Evolutionary conservation across 2,797 vertebrate species (phyloP).

Genomic region (Anomalospiza imberbis): DNA sequence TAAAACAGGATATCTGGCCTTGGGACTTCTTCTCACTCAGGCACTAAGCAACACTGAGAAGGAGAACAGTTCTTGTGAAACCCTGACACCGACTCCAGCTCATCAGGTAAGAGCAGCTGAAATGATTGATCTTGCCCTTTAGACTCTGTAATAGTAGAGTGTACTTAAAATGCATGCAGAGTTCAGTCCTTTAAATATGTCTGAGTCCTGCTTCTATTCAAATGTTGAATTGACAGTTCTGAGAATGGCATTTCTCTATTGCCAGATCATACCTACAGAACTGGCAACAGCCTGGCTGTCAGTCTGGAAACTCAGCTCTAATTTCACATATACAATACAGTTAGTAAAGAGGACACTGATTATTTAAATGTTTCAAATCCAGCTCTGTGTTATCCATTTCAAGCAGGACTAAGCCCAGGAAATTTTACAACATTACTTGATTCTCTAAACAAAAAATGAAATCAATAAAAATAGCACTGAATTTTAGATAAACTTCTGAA

Average conservation of each 20-base stretch:
- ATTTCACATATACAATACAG: neutral
- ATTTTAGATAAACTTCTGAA: neutral
- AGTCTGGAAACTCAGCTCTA: conserved; percentile 6
- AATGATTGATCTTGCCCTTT: conserved; percentile 32
- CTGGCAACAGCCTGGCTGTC: neutral
- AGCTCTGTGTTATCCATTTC: neutral
- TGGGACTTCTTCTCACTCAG: neutral
- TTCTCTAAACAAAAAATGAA: neutral
- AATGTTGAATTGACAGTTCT: neutral
- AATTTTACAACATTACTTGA: neutral
- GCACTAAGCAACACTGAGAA: neutral
- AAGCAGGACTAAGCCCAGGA: neutral
- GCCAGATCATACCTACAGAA: neutral
- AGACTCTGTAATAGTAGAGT: neutral
- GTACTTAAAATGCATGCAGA: neutral
- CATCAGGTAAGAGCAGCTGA: neutral
- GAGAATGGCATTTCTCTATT: neutral
- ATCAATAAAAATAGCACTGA: neutral
- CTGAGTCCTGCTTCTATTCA: neutral
- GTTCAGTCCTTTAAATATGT: conserved; percentile 10
- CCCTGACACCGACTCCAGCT: neutral
- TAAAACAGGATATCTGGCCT: neutral
- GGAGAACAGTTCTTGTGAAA: neutral
- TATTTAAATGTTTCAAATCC: neutral
- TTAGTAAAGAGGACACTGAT: neutral